Percentiles rank a stretch among this genome's conserved stretches.
phyloP scores from a whole-genome alignment of 2,888 invertebrate species.

The Uloborus plumipes region DNA sequence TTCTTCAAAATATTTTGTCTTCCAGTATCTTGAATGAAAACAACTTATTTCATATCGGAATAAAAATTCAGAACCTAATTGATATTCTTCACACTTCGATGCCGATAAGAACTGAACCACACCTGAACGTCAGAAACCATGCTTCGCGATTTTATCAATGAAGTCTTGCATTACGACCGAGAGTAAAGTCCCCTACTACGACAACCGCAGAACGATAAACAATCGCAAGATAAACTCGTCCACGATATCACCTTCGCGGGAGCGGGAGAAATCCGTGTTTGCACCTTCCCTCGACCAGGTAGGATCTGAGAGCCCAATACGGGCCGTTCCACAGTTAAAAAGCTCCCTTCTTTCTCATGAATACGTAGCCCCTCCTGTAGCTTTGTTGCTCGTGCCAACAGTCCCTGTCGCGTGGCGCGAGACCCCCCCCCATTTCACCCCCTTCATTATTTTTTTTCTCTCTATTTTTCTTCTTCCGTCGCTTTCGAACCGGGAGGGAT shows the following conservation, averaged over 20 bases:
- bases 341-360: slow-evolving; percentile 42
- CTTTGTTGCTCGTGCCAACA: slow-evolving; percentile 59
- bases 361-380: slow-evolving; percentile 45
- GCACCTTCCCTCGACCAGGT: slow-evolving; percentile 9
- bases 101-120: no score
- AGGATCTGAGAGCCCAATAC: slow-evolving; percentile 29
- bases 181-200: slow-evolving; percentile 12
- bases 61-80: no score
- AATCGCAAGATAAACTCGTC: slow-evolving; percentile 6
- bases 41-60: no score
- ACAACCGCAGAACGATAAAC: slow-evolving; percentile 7
- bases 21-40: no score
- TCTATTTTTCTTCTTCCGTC: slow-evolving; percentile 30
- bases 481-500: slow-evolving; percentile 9
- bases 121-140: no score
- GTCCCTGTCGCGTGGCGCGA: slow-evolving; percentile 42
- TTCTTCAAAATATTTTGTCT: no score
- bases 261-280: slow-evolving; percentile 12
- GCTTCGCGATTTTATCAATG: no score
- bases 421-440: slow-evolving; percentile 19
- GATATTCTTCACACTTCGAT: no score
- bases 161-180: no score
- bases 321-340: slow-evolving; percentile 60
- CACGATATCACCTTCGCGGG: slow-evolving; percentile 1
- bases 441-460: slow-evolving; percentile 12